Evolutionary conservation across 2,888 invertebrate species (phyloP).

Genomic region (Lithosia quadra): DNA sequence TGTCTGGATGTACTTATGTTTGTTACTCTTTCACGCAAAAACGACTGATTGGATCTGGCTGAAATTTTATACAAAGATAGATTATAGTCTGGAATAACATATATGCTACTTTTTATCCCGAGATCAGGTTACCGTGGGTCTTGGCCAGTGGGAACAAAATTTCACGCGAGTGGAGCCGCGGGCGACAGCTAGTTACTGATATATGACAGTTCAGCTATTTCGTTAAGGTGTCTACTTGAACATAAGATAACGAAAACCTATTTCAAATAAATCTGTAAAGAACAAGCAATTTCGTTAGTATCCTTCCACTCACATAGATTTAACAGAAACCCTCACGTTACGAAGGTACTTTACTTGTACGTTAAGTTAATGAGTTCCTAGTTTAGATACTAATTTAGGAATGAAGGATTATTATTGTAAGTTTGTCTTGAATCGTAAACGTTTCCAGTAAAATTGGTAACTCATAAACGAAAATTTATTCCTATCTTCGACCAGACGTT

Average conservation of each 20-base stretch:
- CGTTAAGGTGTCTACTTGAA: neutral
- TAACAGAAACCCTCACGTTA: neutral
- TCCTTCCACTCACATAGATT: neutral
- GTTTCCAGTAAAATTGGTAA: conserved; percentile 48
- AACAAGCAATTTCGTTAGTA: neutral
- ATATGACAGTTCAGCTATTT: too few relatives aligned
- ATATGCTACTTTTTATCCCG: too few relatives aligned
- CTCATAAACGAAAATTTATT: conserved; percentile 46
- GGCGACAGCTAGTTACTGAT: too few relatives aligned
- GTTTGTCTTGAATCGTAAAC: conserved; percentile 41
- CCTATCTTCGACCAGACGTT: conserved; percentile 47
- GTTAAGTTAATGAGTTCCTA: conserved; percentile 22
- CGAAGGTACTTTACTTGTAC: conserved; percentile 10
- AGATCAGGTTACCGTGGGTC: too few relatives aligned
- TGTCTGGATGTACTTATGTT: too few relatives aligned
- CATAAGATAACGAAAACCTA: neutral
- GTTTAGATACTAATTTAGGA: conserved; percentile 25
- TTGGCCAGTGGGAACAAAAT: too few relatives aligned
- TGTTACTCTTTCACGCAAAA: too few relatives aligned
- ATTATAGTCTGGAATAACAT: too few relatives aligned
- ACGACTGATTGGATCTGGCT: too few relatives aligned
- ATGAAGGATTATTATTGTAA: conserved; percentile 47
- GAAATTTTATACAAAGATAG: too few relatives aligned
- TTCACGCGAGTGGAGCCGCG: too few relatives aligned
- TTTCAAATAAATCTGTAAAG: neutral